A percentile compares a stretch with the other conserved stretches of the same genome.
These are phyloP conservation scores for Acleris cristana DNA, from an alignment of 2,888 invertebrate species.

Conservation along the genomic window DNA sequence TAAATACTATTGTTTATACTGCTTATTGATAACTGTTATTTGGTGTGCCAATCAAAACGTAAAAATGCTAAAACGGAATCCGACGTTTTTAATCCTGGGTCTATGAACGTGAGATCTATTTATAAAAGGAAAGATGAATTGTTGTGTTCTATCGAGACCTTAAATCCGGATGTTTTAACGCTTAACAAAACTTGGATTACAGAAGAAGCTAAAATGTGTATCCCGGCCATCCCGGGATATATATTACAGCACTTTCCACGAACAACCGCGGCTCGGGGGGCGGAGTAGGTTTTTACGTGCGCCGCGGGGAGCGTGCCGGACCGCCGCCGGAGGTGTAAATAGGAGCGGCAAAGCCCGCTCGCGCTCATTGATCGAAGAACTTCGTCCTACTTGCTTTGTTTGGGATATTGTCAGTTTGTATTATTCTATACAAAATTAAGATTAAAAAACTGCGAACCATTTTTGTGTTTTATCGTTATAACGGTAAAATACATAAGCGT, in stretches of 20 bases:
- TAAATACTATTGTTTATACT: not conserved
- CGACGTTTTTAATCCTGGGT: not conserved
- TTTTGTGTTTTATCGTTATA: too few species aligned
- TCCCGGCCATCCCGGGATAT: slow-evolving; percentile 11
- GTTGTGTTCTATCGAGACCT: not conserved
- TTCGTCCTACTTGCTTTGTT: too few species aligned
- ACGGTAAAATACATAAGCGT: too few species aligned
- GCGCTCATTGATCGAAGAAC: too few species aligned
- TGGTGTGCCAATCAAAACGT: not conserved
- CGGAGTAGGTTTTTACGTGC: not conserved
- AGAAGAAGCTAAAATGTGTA: not conserved
- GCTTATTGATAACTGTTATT: not conserved
- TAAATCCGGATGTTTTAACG: slow-evolving; percentile 11
- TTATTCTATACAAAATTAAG: too few species aligned
- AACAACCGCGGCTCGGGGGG: not conserved
- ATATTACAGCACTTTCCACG: not conserved
- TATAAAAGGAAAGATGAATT: slow-evolving; percentile 21
- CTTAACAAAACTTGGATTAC: slow-evolving; percentile 19
- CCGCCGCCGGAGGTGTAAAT: too few species aligned
- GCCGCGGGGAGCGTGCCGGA: slow-evolving; percentile 1
- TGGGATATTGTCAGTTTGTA: too few species aligned
- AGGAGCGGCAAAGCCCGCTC: too few species aligned
- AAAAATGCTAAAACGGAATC: not conserved
- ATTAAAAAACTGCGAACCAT: too few species aligned
- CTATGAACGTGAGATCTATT: slow-evolving; percentile 15